Evolutionary conservation across 2,113 vertebrate genomes (phyloP).

Genomic region (Clupea harengus): DNA sequence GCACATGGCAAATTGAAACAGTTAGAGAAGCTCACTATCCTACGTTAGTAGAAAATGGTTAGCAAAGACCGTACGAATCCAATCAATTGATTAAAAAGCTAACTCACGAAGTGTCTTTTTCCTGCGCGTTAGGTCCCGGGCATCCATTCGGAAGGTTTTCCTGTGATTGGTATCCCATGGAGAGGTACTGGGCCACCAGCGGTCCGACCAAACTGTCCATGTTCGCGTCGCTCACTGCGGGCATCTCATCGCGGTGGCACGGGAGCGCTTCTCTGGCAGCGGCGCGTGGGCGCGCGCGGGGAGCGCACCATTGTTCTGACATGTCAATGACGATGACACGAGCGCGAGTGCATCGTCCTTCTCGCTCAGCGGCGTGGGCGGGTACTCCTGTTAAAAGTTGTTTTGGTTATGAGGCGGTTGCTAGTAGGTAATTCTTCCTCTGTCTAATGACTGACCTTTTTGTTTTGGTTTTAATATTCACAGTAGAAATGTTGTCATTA

Average conservation of each 20-base stretch:
- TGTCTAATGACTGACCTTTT: not conserved
- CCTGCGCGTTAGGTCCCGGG: not conserved
- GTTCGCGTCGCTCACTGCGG: not conserved
- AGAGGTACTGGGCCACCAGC: not conserved
- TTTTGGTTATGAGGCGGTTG: not conserved
- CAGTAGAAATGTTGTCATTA: not conserved
- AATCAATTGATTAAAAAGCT: not conserved
- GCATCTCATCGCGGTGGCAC: not conserved
- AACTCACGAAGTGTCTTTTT: not conserved
- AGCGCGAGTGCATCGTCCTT: not conserved
- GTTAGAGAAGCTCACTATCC: not conserved
- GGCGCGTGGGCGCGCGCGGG: conserved; percentile 1
- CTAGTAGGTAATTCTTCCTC: not conserved
- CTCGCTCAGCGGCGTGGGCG: not conserved
- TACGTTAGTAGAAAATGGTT: not conserved
- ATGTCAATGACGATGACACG: conserved; percentile 3
- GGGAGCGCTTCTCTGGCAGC: not conserved
- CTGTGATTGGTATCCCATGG: not conserved
- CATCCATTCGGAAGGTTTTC: conserved; percentile 5
- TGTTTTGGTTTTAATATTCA: not conserved
- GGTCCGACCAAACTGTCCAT: conserved; percentile 11
- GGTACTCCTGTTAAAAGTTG: not conserved
- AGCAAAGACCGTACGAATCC: not conserved
- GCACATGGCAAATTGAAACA: not conserved
- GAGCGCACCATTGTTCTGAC: conserved; percentile 13